phyloP scores from a whole-genome alignment of 2,888 invertebrate genomes.

The Leptinotarsa peninsularis region DNA sequence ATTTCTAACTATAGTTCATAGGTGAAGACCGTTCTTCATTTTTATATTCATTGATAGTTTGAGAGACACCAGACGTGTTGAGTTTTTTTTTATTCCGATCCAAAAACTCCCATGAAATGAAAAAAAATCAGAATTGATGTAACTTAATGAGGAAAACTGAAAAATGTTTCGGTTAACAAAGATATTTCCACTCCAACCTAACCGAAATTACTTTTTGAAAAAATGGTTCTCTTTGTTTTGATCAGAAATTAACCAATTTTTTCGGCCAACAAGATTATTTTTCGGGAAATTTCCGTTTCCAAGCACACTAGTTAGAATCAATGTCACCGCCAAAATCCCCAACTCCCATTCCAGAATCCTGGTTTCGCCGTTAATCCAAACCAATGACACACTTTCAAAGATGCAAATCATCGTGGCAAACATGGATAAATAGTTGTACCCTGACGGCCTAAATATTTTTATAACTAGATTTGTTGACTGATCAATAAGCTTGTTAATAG shows the following conservation, averaged over 20 bases:
- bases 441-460: constrained; percentile 66
- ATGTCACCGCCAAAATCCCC: constrained; percentile 57
- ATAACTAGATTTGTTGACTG: constrained; percentile 64
- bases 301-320: constrained; percentile 57
- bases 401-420: constrained; percentile 48
- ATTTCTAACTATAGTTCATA: background rate
- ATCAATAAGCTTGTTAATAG: constrained; percentile 60
- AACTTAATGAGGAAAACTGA: too few species aligned
- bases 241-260: too few species aligned
- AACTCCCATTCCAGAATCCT: constrained; percentile 50
- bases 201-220: too few species aligned
- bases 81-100: too few species aligned
- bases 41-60: too few species aligned
- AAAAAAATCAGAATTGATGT: too few species aligned
- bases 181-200: too few species aligned
- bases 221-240: too few species aligned
- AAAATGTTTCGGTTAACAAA: too few species aligned
- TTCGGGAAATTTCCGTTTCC: constrained; percentile 28
- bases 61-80: too few species aligned
- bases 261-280: constrained; percentile 1
- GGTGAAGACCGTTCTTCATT: too few species aligned
- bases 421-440: constrained; percentile 53
- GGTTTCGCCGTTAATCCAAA: constrained; percentile 42
- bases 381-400: constrained; percentile 32
- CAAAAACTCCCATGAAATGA: too few species aligned